Base-by-base conservation (phyloP, 2,113 vertebrate genomes). In the Sialia sialis region DNA sequence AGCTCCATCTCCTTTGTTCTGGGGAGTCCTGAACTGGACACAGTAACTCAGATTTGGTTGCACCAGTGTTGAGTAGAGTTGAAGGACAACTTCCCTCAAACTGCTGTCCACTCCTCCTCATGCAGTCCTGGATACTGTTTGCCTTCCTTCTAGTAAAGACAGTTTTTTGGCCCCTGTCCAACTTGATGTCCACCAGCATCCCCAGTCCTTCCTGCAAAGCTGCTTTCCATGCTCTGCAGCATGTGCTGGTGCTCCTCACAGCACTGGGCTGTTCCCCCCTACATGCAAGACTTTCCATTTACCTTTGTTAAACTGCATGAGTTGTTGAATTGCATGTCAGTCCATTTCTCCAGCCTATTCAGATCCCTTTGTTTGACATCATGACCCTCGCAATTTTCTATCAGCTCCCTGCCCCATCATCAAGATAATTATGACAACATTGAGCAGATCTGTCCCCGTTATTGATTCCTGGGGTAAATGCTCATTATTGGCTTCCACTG, bases 231-330 rank as follows among this genome's bases (percentile, higher is more conserved):
- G 64, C 56, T n/a, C 26, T 25, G 18, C 25, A 49, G 19, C 16
- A 13, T 12, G 9, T 34, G 36, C 3, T 60, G 44, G 14, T 44
- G 14, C 64, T 58, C 52, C 54, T 69, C 0, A 0, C 29, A 39
- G 27, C 20, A 2, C 29, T n/a, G 20, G 11, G 7, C 7, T 85
- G 38, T 10, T 73, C 29, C 19, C 77, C 32, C n/a, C 16, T 36
- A 10, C 22, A 3, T 44, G 32, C 32, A 52, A 46, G 18, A 29
- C 18, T n/a, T 77, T 27, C 7, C 13, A 34, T 59, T 77, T 59
- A 25, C 11, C 32, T 86, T 60, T 52, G 22, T 19, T 60, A 63
- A 69, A 44, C 39, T 52, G 11, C 26, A n/a, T 6, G 38, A 43
- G 30, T 27, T 52, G 38, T 12, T 59, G 83, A 59, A 36, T 43